phyloP scores from a whole-genome alignment of 2,888 invertebrate genomes.

The Acrobasis consociella region DNA sequence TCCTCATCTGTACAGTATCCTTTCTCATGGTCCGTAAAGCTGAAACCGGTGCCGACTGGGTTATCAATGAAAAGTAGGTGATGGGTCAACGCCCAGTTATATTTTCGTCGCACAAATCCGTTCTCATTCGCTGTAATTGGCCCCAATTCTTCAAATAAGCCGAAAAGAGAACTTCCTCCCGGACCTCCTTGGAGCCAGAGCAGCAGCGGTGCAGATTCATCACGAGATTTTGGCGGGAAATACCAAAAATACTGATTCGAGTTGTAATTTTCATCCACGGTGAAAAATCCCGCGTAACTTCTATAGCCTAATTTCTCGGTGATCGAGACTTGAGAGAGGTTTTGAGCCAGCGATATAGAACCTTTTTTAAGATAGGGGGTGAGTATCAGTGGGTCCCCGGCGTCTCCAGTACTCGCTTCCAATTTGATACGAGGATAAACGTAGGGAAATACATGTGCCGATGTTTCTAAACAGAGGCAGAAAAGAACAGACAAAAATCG shows the following conservation, averaged over 20 bases:
- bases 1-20: conserved; percentile 82
- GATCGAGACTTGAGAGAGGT: conserved; percentile 59
- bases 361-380: conserved; percentile 82
- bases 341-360: conserved; percentile 69
- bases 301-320: conserved; percentile 63
- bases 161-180: conserved; percentile 79
- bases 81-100: conserved; percentile 83
- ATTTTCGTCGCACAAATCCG: conserved; percentile 63
- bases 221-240: conserved; percentile 77
- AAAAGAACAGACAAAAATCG: conserved; percentile 9
- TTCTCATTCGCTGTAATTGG: conserved; percentile 74
- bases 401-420: conserved; percentile 41
- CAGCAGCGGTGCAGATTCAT: conserved; percentile 69
- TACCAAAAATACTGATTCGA: conserved; percentile 87
- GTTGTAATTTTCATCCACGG: conserved; percentile 79
- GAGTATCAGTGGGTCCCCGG: conserved; percentile 78
- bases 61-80: conserved; percentile 86
- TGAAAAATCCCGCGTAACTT: conserved; percentile 85
- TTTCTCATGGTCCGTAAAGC: conserved; percentile 79
- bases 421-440: conserved; percentile 64
- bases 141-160: conserved; percentile 83
- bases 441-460: conserved; percentile 46
- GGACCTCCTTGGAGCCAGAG: conserved; percentile 85
- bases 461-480: conserved; percentile 26
- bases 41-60: conserved; percentile 86